Conservation (phyloP, 2,797 vertebrate species). For the Parambassis ranga region DNA sequence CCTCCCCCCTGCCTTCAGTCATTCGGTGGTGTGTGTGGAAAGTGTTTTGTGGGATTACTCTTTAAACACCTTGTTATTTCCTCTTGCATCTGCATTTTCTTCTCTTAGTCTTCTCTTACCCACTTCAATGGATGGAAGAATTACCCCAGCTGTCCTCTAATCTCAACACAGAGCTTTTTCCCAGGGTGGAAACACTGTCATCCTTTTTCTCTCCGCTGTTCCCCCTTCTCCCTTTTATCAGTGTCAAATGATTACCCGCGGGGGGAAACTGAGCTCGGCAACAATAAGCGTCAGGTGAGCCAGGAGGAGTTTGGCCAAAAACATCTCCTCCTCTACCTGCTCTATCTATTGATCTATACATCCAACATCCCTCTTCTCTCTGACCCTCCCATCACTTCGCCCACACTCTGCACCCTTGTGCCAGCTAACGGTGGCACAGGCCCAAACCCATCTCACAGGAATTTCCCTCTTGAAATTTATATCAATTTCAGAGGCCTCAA, state of each 20-base stretch:
- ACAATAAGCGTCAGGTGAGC: conserved; percentile 59
- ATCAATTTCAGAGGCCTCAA: conserved; percentile 63
- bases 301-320: conserved; percentile 37
- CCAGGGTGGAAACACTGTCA: conserved; percentile 71
- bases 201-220: conserved; percentile 58
- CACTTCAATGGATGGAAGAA: conserved; percentile 55
- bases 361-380: background rate
- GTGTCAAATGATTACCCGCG: conserved; percentile 72
- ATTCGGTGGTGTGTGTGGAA: background rate
- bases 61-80: conserved; percentile 18
- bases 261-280: conserved; percentile 53
- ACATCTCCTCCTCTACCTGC: conserved; percentile 43
- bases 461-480: conserved; percentile 71
- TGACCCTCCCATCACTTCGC: conserved; percentile 28
- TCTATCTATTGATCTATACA: conserved; percentile 8
- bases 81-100: background rate
- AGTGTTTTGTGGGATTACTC: conserved; percentile 1
- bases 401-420: conserved; percentile 34
- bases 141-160: conserved; percentile 61
- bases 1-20: conserved; percentile 3
- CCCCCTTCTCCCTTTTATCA: conserved; percentile 62
- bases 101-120: conserved; percentile 16
- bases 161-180: conserved; percentile 66
- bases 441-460: conserved; percentile 57
- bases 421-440: conserved; percentile 51